Evolutionary conservation across 2,113 vertebrate species (phyloP).

Genomic region (Arvicanthis niloticus): DNA sequence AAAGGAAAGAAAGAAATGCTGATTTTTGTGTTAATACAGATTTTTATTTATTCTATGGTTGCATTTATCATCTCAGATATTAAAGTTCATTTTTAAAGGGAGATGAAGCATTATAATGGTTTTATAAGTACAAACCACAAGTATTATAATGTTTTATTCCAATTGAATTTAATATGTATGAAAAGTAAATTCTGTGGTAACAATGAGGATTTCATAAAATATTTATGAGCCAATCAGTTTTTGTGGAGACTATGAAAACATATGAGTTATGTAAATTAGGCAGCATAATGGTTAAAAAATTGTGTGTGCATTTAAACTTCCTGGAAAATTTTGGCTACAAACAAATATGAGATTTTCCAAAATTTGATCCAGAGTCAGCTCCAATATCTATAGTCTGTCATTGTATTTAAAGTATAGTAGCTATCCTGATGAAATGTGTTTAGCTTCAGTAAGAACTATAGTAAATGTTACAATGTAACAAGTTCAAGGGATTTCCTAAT

Average conservation of each 20-base stretch:
- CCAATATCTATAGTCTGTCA: background rate
- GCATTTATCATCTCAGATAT: background rate
- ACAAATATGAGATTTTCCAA: background rate
- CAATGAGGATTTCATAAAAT: conserved; percentile 73
- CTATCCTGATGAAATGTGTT: conserved; percentile 41
- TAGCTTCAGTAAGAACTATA: background rate
- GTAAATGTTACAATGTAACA: background rate
- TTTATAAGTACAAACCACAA: conserved; percentile 56
- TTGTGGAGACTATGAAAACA: conserved; percentile 55
- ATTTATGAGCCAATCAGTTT: conserved; percentile 69
- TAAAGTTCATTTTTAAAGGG: conserved; percentile 14
- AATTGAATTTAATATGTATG: conserved; percentile 68
- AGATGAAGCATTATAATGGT: background rate
- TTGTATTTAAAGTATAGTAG: background rate
- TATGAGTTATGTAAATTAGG: conserved; percentile 62
- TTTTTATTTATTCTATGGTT: background rate
- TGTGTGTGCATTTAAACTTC: background rate
- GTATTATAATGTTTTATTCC: conserved; percentile 40
- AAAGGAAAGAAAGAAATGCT: background rate
- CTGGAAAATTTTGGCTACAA: background rate
- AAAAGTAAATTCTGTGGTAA: conserved; percentile 66
- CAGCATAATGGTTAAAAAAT: background rate
- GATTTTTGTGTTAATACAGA: background rate
- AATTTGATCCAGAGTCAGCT: background rate
- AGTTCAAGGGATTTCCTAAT: background rate